Percentiles rank a stretch among this genome's conserved stretches.
phyloP scores from a whole-genome alignment of 2,113 vertebrate genomes.

The Argyrosomus japonicus region DNA sequence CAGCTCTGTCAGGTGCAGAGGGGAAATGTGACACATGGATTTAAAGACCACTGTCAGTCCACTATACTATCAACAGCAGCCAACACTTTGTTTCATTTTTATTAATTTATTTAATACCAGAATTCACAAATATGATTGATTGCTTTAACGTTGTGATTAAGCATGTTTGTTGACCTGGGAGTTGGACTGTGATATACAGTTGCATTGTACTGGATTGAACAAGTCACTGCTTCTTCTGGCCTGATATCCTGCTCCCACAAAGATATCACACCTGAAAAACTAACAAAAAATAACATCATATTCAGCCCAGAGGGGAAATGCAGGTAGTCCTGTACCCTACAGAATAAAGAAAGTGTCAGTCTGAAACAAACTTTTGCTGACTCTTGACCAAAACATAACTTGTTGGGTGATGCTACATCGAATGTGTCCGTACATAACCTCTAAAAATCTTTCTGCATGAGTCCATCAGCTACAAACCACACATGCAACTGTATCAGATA shows the following conservation, averaged over 20 bases:
- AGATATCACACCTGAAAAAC: background rate
- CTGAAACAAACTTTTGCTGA: slow-evolving; percentile 11
- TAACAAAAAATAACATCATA: background rate
- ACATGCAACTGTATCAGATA: slow-evolving; percentile 11
- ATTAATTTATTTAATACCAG: background rate
- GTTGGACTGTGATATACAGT: background rate
- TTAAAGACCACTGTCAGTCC: background rate
- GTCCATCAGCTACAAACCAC: slow-evolving; percentile 43
- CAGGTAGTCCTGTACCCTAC: background rate
- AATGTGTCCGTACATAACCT: slow-evolving; percentile 8
- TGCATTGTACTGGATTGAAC: background rate
- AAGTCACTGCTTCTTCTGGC: background rate
- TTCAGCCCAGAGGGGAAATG: background rate
- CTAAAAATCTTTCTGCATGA: slow-evolving; percentile 35
- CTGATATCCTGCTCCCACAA: background rate
- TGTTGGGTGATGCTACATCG: background rate
- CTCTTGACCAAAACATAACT: slow-evolving; percentile 5
- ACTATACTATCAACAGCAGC: background rate
- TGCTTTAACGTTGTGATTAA: background rate
- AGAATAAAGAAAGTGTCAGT: background rate
- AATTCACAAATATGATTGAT: background rate
- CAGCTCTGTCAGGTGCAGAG: background rate
- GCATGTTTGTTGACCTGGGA: background rate
- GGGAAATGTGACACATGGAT: no score
- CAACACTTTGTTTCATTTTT: background rate